These are phyloP conservation scores for Lepilemur ruficaudatus DNA, from an alignment of 2,797 vertebrate genomes.

Conservation along the genomic window DNA sequence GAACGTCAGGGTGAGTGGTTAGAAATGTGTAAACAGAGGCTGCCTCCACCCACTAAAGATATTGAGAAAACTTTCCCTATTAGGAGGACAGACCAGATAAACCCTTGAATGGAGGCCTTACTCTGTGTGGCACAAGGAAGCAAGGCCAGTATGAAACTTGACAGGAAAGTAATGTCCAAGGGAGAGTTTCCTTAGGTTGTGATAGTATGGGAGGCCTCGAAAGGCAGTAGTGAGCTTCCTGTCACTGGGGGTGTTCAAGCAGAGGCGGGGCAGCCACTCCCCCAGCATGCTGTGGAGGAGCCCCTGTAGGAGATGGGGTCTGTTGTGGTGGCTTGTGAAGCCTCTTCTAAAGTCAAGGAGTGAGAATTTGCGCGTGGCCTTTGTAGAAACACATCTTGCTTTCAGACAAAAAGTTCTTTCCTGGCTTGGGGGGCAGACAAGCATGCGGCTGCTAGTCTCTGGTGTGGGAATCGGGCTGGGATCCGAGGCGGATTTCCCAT, in stretches of 20 bases:
- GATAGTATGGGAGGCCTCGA: background rate
- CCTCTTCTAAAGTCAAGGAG: background rate
- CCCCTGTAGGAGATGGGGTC: background rate
- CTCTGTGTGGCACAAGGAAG: background rate
- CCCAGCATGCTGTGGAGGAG: background rate
- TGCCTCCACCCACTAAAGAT: background rate
- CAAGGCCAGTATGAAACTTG: background rate
- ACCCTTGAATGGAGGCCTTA: background rate
- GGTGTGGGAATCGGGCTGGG: background rate
- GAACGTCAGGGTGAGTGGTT: background rate
- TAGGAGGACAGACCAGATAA: background rate
- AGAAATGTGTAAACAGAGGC: background rate
- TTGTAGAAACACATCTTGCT: background rate
- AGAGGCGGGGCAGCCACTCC: background rate
- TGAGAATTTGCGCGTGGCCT: background rate
- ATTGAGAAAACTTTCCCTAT: background rate
- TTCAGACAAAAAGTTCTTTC: background rate
- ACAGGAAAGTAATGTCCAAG: background rate
- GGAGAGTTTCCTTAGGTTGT: background rate
- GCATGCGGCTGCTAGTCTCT: background rate
- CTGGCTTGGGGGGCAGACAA: background rate
- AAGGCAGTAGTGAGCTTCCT: background rate
- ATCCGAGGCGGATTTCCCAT: background rate
- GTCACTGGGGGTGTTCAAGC: background rate
- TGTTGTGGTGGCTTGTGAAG: background rate